Evolutionary conservation across 2,888 invertebrate species (phyloP), one percentile per base, ranked within the genome.

Genomic region (Diloba caeruleocephala): DNA sequence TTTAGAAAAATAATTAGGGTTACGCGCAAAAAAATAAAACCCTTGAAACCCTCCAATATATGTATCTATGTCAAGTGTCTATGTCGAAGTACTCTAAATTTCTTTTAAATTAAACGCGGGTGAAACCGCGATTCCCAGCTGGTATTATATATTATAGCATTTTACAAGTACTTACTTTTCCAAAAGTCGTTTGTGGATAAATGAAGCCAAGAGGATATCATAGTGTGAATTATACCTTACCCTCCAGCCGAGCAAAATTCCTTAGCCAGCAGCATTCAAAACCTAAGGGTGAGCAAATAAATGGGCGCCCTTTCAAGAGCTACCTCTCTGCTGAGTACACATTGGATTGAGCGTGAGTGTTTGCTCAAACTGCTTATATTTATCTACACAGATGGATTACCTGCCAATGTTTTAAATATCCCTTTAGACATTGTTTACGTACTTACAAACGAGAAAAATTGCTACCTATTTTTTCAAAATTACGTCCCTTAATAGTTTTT

Each of bases 261-360:
- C 43, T 51, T 23, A 52, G 42, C 39, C 29, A 46, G n/a, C n/a
- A 55, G 49, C 50, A 25, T 46, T 50, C 32, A 25, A n/a, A 42
- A 42, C 29, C 26, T 32, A 38, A 53, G 69, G 55, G 58, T 33
- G 32, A 14, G 57, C 45, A 67, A 71, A 55, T 55, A 68, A 39
- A 48, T 42, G 45, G 21, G 42, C 33, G 38, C 25, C 43, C 46
- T 50, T 51, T 53, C 28, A 17, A 57, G 50, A 37, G 63, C 25
- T 26, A 19, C 36, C 46, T 48, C 71, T 59, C 56, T 61, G 45
- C 53, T 51, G 32, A 32, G 51, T 42, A 50, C 69, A 55, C 66
- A 43, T 14, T 13, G 49, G 32, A 33, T 26, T 48, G 53, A 12
- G 45, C 58, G 41, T 39, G 62, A 65, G 52, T 70, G 57, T 74